Conservation (phyloP, 2,113 vertebrate genomes). For the Prionailurus viverrinus region DNA sequence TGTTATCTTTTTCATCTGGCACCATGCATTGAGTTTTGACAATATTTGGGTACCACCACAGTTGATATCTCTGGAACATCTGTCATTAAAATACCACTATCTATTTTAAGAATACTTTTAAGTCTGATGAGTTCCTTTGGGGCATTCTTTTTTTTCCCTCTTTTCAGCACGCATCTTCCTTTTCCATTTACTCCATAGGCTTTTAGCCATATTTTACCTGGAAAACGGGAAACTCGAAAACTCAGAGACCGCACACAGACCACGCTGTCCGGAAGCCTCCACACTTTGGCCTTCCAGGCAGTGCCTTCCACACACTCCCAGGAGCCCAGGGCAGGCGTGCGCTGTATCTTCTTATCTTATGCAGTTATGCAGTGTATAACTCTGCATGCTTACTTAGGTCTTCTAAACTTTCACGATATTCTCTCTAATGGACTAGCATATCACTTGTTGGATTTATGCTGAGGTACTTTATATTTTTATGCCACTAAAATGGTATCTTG, state of each 20-base stretch:
- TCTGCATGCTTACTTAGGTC: not conserved
- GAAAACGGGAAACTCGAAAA: not conserved
- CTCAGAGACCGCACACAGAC: no score
- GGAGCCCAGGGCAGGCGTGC: no score
- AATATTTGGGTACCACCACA: constrained; percentile 88
- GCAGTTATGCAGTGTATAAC: not conserved
- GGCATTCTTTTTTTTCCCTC: constrained; percentile 93
- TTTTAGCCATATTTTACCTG: constrained; percentile 94
- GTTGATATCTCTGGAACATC: constrained; percentile 94
- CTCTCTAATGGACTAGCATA: not conserved
- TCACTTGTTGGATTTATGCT: not conserved
- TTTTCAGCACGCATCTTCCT: constrained; percentile 98
- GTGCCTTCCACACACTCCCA: no score
- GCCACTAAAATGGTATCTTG: not conserved
- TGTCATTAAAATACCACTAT: constrained; percentile 91
- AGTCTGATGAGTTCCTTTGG: constrained; percentile 94
- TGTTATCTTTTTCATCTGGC: constrained; percentile 80
- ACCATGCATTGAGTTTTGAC: constrained; percentile 76
- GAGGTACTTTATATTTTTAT: not conserved
- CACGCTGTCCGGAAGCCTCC: no score
- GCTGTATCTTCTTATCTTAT: not conserved
- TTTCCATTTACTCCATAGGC: constrained; percentile 96
- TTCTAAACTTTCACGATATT: not conserved
- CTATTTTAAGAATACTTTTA: constrained; percentile 88
- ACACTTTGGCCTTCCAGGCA: no score